A percentile compares a stretch with the other conserved stretches of the same genome.
Conservation (phyloP, 2,888 invertebrate genomes). For the Tetheella fluctuosa region DNA sequence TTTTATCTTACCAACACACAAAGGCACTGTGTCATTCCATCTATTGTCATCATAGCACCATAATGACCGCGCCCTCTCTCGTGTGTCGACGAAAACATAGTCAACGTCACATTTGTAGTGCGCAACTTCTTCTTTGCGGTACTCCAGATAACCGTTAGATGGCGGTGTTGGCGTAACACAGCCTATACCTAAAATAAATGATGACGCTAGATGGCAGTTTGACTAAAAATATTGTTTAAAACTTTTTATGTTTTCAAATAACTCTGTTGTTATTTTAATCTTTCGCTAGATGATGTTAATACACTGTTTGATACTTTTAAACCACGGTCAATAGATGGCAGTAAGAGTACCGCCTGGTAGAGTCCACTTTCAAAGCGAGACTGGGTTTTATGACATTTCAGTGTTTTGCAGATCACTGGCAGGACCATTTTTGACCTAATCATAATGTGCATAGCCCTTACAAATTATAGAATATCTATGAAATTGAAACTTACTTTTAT, state of each 20-base stretch:
- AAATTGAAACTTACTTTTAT: constrained; percentile 84
- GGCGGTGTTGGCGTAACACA: constrained; percentile 87
- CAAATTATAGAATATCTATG: too few species aligned
- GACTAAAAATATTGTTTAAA: background rate
- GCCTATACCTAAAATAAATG: constrained; percentile 83
- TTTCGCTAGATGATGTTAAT: constrained; percentile 18
- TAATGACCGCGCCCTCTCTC: constrained; percentile 84
- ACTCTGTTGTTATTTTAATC: background rate
- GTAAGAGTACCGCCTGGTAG: background rate
- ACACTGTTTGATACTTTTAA: constrained; percentile 13
- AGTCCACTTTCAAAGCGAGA: too few species aligned
- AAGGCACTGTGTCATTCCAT: constrained; percentile 86
- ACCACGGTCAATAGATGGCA: background rate
- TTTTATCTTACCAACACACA: constrained; percentile 85
- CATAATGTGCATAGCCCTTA: too few species aligned
- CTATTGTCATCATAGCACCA: constrained; percentile 86
- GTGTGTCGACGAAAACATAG: constrained; percentile 87
- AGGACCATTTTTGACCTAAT: too few species aligned
- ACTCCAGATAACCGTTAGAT: constrained; percentile 87
- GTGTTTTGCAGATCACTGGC: background rate
- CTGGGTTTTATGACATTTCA: too few species aligned
- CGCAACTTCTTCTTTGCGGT: constrained; percentile 86
- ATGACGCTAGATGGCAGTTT: constrained; percentile 35
- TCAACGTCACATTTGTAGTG: constrained; percentile 88
- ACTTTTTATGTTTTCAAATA: too few species aligned